These are phyloP conservation scores for Caerostris extrusa DNA, from an alignment of 1,140 invertebrate genomes.

Conservation along the genomic window DNA sequence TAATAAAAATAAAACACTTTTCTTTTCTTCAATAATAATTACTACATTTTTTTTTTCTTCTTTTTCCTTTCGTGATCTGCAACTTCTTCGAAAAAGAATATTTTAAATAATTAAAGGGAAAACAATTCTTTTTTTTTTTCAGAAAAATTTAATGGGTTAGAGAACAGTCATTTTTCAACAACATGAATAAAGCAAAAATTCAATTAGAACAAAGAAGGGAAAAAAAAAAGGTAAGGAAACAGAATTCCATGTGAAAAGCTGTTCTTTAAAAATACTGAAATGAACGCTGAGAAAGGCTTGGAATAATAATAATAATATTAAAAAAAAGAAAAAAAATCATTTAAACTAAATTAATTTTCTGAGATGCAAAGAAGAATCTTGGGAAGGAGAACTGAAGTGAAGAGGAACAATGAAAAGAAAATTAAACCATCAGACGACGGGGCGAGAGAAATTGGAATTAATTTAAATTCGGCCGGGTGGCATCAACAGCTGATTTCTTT, in stretches of 20 bases:
- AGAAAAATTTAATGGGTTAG: constrained; percentile 11
- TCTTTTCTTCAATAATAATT: neutral
- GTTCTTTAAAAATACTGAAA: constrained; percentile 12
- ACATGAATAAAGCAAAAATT: constrained; percentile 44
- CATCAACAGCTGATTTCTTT: constrained; percentile 49
- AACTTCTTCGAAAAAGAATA: neutral
- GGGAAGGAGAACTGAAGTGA: constrained; percentile 32
- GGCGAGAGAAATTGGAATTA: constrained; percentile 50
- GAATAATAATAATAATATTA: neutral
- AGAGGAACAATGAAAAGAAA: constrained; percentile 45
- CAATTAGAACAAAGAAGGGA: constrained; percentile 20
- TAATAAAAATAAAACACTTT: neutral
- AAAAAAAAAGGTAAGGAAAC: constrained; percentile 2
- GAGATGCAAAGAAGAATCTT: neutral
- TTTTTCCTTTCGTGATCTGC: neutral
- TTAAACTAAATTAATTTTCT: constrained; percentile 56
- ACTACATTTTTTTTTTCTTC: neutral
- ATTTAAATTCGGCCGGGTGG: constrained; percentile 55
- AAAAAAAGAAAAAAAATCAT: constrained; percentile 30
- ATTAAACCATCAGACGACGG: constrained; percentile 54
- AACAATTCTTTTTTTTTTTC: constrained; percentile 14
- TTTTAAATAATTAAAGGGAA: constrained; percentile 3
- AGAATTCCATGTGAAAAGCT: constrained; percentile 15
- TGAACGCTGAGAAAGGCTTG: neutral
- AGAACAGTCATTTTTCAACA: constrained; percentile 23